These are phyloP conservation scores for Emmelina monodactyla DNA, from an alignment of 2,888 invertebrate genomes.

Conservation along the genomic window DNA sequence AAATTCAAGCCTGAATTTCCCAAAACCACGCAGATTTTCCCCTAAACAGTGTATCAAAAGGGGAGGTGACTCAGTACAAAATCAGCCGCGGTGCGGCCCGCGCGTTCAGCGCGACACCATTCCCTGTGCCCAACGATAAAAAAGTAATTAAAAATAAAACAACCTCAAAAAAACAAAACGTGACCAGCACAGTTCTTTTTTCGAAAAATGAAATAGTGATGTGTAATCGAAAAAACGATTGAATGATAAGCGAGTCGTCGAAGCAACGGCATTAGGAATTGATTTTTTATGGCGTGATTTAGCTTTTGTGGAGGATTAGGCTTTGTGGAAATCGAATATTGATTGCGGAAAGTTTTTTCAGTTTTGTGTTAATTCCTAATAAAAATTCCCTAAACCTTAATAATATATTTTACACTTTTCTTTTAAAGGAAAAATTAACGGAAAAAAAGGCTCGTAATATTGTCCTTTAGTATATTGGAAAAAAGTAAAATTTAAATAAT, in stretches of 20 bases:
- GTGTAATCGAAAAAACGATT: neutral
- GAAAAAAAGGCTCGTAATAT: too few relatives aligned
- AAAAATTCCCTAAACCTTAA: too few relatives aligned
- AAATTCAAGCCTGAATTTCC: too few relatives aligned
- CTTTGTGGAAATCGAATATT: slow-evolving; percentile 8
- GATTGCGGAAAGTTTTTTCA: slow-evolving; percentile 4
- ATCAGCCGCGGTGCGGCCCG: slow-evolving; percentile 44
- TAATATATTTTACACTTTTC: too few relatives aligned
- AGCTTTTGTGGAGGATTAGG: slow-evolving; percentile 21
- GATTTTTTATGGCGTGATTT: slow-evolving; percentile 38
- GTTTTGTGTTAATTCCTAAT: too few relatives aligned
- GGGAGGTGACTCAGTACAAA: slow-evolving; percentile 37
- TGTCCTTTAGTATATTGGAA: too few relatives aligned
- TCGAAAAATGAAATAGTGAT: neutral
- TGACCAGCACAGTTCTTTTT: neutral
- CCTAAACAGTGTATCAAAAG: slow-evolving; percentile 18
- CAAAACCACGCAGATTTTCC: slow-evolving; percentile 14
- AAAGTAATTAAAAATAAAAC: slow-evolving; percentile 7
- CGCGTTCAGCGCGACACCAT: slow-evolving; percentile 33
- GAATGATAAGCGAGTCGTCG: slow-evolving; percentile 12
- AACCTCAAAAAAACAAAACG: slow-evolving; percentile 7
- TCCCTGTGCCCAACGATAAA: slow-evolving; percentile 6
- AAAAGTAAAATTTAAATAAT: too few relatives aligned
- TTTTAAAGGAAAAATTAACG: too few relatives aligned
- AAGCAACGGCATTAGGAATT: slow-evolving; percentile 30